Base-by-base conservation (phyloP, 1,140 invertebrate genomes). In the Alviniconcha marisindica region DNA sequence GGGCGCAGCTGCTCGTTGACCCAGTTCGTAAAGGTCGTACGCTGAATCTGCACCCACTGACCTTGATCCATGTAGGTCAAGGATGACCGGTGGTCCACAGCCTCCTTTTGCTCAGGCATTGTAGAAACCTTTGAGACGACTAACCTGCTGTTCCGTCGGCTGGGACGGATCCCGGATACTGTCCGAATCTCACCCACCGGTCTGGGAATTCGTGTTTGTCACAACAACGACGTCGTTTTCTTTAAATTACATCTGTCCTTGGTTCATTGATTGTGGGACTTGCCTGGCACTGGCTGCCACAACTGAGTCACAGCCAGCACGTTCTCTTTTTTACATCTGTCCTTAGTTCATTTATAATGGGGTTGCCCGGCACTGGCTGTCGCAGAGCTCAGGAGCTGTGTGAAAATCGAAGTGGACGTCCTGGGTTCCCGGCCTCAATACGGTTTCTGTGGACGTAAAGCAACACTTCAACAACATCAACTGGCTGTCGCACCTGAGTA, bases 1-100 rank as follows among this genome's bases (percentile, higher is more conserved):
- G 73, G 48, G 44, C 85, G 83, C 24, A 99, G 93, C 88, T 98
- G 97, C 92, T 99, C 98, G 93, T 99, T 99, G 86, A 99, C 97
- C 98, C 98, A 99, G 93, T 99, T 99, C 82, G 96, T 96, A 93
- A 99, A 99, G 0, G 98, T 99, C 91, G 98, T 98, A 42, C 97
- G 96, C 94, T 99, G 98, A 86, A 99, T 99, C 92, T 97, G 96
- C 54, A 99, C 96, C 92, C 92, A 93, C 77, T 88, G 79, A 28
- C 87, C 91, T 28, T 81, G 40, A 36, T 80, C 78, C 21, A 44
- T 74, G 18, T 76, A 69, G 63, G 4, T 77, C 77, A 86, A 48
- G 36, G 80, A 82, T 76, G 14, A 28, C 38, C 78, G 84, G 1
- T 76, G 60, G 15, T 38, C 81, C 3, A 77, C 1, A 10, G 40